Percentiles rank a stretch among this genome's conserved stretches.
Conservation (phyloP, 1,140 invertebrate genomes). For the Lasioglossum albipes region DNA sequence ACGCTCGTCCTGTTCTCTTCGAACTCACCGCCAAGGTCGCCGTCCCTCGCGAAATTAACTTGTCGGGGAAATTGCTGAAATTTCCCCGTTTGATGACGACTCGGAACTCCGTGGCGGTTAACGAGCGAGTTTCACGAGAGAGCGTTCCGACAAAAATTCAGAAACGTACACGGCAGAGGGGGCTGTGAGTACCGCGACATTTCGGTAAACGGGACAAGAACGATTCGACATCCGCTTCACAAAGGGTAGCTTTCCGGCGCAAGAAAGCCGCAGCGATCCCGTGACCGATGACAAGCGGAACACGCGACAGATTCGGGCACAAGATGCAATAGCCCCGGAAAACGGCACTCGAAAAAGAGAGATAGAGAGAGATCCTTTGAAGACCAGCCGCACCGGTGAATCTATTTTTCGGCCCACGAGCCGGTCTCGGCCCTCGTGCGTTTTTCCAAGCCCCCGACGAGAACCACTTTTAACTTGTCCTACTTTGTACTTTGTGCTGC, state of each 20-base stretch:
- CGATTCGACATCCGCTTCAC: not conserved
- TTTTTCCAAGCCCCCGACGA: constrained; percentile 8
- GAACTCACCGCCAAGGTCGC: not conserved
- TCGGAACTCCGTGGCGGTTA: too few species aligned
- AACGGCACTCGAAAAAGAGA: not conserved
- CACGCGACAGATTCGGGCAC: not conserved
- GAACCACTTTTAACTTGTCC: constrained; percentile 27
- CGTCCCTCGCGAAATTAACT: constrained; percentile 2
- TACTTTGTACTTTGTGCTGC: constrained; percentile 14
- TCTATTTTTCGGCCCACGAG: constrained; percentile 10
- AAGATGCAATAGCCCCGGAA: not conserved
- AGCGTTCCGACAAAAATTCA: not conserved
- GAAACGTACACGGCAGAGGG: not conserved
- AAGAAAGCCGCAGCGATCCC: not conserved
- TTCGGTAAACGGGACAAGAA: not conserved
- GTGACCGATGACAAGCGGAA: not conserved
- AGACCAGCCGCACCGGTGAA: not conserved
- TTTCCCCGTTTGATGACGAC: not conserved
- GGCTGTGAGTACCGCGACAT: not conserved
- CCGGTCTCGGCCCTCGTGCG: not conserved
- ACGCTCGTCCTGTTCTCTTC: not conserved
- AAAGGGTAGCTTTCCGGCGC: not conserved
- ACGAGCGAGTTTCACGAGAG: not conserved
- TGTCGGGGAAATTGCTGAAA: not conserved
- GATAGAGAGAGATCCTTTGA: not conserved